Base-by-base conservation (phyloP, 2,888 invertebrate genomes). In the Drosophila glabriapex region DNA sequence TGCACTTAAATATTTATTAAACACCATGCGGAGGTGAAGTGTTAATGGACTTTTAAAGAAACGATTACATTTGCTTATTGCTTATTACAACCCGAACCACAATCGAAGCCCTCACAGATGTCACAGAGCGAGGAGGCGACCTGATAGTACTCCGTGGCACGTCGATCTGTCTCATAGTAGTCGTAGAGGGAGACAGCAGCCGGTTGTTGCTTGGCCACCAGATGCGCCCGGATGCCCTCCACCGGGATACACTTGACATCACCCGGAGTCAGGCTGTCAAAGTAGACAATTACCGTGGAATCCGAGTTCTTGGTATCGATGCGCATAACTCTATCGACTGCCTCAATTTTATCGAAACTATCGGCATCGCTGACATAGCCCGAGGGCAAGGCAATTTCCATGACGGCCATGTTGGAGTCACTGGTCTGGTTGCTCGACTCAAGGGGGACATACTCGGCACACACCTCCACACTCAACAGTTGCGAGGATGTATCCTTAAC, bases 311-410 rank as follows among this genome's bases (percentile, higher is more conserved):
- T 95, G 0, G 96, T 96, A 92, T 97, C 96, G 9, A 96, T 95
- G 74, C 95, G 94, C 91, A 92, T 93, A 2, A 93, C 92, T 54
- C 87, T 91, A 85, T 95, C 95, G 79, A 94, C 94, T n/a, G 78
- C 66, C 58, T 87, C 79, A 52, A 96, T 93, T 80, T 95, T 95
- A 6, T 96, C 96, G 37, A 97, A 94, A 0, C 96, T 96, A 84
- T 96, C 96, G 78, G 95, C 94, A 84, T 98, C 97, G 0, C 97
- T 97, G 0, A 97, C 95, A 92, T 97, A 99, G n/a, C 99, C 98
- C 1, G 98, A 98, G 0, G 98, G 98, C 69, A 99, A 94, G 73
- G 96, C 96, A 0, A 98, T 96, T 90, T 98, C 98, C 95, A 98
- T 96, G 0, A 98, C 96, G 16, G 97, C 97, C 96, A 98, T 96